These are phyloP conservation scores for Drosophila serrata DNA, from an alignment of 1,140 invertebrate genomes.

Conservation along the genomic window DNA sequence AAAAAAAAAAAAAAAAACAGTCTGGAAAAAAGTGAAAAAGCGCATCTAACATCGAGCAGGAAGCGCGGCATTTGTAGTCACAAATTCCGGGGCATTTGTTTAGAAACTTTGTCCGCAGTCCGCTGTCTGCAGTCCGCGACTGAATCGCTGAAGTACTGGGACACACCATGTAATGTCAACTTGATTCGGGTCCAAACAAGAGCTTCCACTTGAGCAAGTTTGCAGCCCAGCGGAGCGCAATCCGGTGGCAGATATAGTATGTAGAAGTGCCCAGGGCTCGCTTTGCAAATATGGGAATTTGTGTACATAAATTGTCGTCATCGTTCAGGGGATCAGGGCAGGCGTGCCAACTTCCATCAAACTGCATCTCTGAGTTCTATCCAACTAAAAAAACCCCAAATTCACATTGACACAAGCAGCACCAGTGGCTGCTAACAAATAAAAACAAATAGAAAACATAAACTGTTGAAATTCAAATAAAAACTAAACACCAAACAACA, in stretches of 20 bases:
- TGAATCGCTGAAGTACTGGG: constrained; percentile 23
- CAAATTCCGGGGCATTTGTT: constrained; percentile 69
- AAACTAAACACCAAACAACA: background rate
- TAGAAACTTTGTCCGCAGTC: constrained; percentile 55
- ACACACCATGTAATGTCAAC: constrained; percentile 59
- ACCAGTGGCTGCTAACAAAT: background rate
- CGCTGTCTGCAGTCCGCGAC: constrained; percentile 7
- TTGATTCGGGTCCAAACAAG: constrained; percentile 50
- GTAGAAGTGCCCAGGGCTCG: constrained; percentile 6
- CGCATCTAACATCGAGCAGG: constrained; percentile 35
- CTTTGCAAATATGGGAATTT: constrained; percentile 41
- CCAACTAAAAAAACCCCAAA: constrained; percentile 1
- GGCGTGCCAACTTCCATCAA: constrained; percentile 31
- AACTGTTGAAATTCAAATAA: constrained; percentile 6
- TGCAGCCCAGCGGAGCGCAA: constrained; percentile 38
- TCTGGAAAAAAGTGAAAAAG: constrained; percentile 19
- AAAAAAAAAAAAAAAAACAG: no score
- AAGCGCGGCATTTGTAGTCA: constrained; percentile 58
- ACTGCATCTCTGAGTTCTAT: constrained; percentile 9
- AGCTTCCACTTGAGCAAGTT: constrained; percentile 52
- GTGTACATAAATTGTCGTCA: constrained; percentile 47
- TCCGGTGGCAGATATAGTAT: constrained; percentile 11
- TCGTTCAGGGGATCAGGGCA: constrained; percentile 46
- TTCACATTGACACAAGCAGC: constrained; percentile 8
- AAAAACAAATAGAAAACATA: background rate